Evolutionary conservation across 2,888 invertebrate genomes (phyloP).

Genomic region (Chloroclystis v-ata): DNA sequence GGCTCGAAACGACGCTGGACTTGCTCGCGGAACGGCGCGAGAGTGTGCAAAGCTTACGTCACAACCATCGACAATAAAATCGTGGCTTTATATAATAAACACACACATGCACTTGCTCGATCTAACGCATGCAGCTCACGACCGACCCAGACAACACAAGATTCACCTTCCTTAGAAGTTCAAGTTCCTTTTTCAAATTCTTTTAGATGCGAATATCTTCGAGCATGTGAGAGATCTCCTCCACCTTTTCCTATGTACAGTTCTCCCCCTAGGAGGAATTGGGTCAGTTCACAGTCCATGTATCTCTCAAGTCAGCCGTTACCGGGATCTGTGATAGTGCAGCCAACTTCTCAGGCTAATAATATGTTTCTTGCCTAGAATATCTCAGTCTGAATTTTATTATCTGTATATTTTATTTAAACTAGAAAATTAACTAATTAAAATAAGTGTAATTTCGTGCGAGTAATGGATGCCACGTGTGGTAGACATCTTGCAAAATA

Average conservation of each 20-base stretch:
- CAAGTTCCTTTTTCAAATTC: background rate
- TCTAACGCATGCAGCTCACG: background rate
- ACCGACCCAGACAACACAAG: no score
- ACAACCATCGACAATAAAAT: background rate
- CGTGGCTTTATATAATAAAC: background rate
- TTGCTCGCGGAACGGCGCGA: conserved; percentile 9
- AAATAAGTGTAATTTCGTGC: no score
- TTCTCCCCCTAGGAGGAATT: background rate
- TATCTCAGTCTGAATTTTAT: background rate
- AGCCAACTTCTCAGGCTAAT: background rate
- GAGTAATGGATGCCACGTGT: no score
- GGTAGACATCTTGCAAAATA: no score
- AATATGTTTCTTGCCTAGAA: background rate
- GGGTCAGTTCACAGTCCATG: background rate
- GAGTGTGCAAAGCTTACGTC: conserved; percentile 1
- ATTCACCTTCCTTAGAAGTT: background rate
- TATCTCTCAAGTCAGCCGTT: background rate
- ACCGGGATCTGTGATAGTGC: background rate
- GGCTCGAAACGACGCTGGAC: conserved; percentile 8
- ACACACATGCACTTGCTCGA: background rate
- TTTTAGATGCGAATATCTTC: background rate
- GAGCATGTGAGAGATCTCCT: background rate
- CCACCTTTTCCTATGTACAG: background rate
- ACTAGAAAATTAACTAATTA: no score
- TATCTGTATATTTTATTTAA: no score